phyloP scores from a whole-genome alignment of 2,113 vertebrate genomes.

The Limanda limanda region DNA sequence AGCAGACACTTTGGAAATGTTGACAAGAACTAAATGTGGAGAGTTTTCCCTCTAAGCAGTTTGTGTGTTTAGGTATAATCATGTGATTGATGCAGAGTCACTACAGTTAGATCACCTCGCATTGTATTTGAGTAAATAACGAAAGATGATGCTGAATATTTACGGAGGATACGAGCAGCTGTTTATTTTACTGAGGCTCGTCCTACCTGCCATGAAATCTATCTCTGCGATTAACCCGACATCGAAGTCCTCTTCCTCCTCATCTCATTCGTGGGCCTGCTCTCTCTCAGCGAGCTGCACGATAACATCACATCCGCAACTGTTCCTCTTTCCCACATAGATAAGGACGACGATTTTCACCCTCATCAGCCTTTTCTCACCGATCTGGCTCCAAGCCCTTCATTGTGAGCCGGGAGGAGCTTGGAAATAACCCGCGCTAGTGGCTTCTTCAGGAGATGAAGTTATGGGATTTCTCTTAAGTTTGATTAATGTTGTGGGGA shows the following conservation, averaged over 20 bases:
- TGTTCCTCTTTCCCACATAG: constrained; percentile 52
- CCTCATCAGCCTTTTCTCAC: constrained; percentile 44
- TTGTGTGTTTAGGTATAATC: constrained; percentile 20
- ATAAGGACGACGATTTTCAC: constrained; percentile 53
- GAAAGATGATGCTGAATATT: constrained; percentile 47
- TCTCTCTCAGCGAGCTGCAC: constrained; percentile 53
- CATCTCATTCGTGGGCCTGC: constrained; percentile 13
- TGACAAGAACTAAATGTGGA: neutral
- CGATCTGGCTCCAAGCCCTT: constrained; percentile 57
- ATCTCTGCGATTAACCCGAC: constrained; percentile 51
- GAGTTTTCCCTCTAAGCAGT: neutral
- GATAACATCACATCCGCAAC: constrained; percentile 66
- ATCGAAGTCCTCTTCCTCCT: constrained; percentile 26
- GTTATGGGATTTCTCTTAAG: constrained; percentile 50
- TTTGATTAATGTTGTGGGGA: constrained; percentile 30
- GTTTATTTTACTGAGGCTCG: constrained; percentile 50
- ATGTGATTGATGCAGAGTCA: constrained; percentile 38
- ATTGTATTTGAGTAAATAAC: constrained; percentile 40
- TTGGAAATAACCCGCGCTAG: constrained; percentile 35
- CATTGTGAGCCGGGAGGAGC: constrained; percentile 38
- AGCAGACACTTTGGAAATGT: neutral
- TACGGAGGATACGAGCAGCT: constrained; percentile 31
- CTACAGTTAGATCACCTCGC: constrained; percentile 25
- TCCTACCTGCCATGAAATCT: constrained; percentile 46
- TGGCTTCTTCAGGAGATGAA: constrained; percentile 48